Conservation (phyloP, 2,888 invertebrate genomes). For the Gryllus longicercus region DNA sequence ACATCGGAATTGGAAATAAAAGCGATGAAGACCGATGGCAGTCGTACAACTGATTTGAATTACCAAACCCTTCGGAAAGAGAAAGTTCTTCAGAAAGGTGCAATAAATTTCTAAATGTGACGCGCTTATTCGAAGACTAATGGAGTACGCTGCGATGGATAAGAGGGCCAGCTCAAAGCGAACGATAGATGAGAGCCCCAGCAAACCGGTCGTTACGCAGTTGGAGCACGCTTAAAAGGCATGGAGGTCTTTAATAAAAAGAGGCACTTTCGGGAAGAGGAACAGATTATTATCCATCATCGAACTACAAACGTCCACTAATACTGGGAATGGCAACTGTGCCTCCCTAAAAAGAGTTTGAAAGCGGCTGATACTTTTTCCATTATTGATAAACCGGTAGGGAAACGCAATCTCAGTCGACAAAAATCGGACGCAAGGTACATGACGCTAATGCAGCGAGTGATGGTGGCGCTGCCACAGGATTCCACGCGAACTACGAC, state of each 20-base stretch:
- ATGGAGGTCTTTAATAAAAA: conserved; percentile 6
- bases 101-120: conserved; percentile 1
- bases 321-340: not conserved
- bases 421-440: too few species aligned
- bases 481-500: too few species aligned
- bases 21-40: too few species aligned
- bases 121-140: not conserved
- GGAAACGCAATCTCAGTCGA: too few species aligned
- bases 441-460: too few species aligned
- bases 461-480: too few species aligned
- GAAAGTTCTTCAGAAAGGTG: not conserved
- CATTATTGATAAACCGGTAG: not conserved
- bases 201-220: not conserved
- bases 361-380: not conserved
- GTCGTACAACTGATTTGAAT: too few species aligned
- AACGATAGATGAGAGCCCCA: not conserved
- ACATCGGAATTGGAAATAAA: too few species aligned
- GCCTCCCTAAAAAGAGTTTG: not conserved
- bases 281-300: conserved; percentile 10
- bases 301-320: not conserved
- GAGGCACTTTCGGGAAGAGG: not conserved
- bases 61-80: not conserved
- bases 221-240: not conserved
- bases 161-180: not conserved
- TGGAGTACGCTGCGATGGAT: not conserved